These are phyloP conservation scores for Vipera ursinii DNA, from an alignment of 2,797 vertebrate genomes.

Conservation along the genomic window DNA sequence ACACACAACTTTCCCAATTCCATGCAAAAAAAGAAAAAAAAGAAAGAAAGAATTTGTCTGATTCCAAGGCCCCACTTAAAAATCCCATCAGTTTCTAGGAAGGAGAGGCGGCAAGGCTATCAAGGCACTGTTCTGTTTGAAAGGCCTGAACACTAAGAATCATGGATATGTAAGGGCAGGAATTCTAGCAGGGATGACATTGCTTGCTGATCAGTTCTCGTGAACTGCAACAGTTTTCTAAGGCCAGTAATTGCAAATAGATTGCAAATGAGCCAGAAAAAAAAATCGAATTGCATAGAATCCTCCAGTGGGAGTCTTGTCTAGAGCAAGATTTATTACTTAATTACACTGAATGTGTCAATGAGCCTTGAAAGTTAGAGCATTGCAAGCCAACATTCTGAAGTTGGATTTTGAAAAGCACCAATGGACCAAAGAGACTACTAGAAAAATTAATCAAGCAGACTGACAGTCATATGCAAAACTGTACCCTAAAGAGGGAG, in stretches of 20 bases:
- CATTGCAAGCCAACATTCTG: neutral
- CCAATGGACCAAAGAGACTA: neutral
- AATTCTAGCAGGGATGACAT: neutral
- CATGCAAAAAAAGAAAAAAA: neutral
- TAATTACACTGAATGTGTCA: neutral
- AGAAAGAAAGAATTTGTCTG: neutral
- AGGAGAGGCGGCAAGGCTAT: neutral
- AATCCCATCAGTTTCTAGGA: neutral
- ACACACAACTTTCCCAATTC: neutral
- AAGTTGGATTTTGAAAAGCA: neutral
- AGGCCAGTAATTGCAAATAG: neutral
- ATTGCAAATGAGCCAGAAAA: neutral
- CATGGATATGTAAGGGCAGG: neutral
- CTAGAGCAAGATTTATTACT: neutral
- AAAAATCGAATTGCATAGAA: neutral
- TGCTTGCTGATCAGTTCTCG: neutral
- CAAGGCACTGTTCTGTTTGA: neutral
- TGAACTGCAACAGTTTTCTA: neutral
- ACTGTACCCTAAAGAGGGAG: neutral
- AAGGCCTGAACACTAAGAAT: neutral
- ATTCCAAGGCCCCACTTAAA: neutral
- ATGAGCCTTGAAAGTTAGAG: neutral
- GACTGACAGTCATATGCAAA: neutral
- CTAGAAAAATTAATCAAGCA: neutral
- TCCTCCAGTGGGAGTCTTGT: neutral